phyloP scores from a whole-genome alignment of 2,113 vertebrate genomes.

The Alexandromys fortis region DNA sequence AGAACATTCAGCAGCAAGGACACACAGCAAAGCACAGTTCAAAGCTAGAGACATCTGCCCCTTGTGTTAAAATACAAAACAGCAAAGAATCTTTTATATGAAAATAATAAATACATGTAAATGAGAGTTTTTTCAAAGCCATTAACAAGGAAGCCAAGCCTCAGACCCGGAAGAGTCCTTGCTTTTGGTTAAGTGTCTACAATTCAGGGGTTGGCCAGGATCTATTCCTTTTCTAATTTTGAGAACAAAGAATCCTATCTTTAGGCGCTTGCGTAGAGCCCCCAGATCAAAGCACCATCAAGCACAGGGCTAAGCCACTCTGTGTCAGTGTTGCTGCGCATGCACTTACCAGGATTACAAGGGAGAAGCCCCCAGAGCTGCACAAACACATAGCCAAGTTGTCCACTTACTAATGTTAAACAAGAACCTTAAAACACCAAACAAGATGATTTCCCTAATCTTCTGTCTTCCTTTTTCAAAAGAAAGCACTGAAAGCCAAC shows the following conservation, averaged over 20 bases:
- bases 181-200: slow-evolving; percentile 3
- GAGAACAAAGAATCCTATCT: slow-evolving; percentile 62
- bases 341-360: not conserved
- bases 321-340: not conserved
- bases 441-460: slow-evolving; percentile 39
- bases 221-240: slow-evolving; percentile 32
- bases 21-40: slow-evolving; percentile 74
- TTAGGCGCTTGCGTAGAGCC: not conserved
- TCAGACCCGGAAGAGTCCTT: not conserved
- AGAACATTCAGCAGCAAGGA: slow-evolving; percentile 77
- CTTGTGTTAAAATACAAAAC: slow-evolving; percentile 71
- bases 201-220: not conserved
- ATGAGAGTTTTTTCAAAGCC: not conserved
- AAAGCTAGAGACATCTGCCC: slow-evolving; percentile 70
- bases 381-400: not conserved
- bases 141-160: slow-evolving; percentile 36
- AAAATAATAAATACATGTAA: slow-evolving; percentile 64
- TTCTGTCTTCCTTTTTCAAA: slow-evolving; percentile 4
- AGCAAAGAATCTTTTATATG: slow-evolving; percentile 48
- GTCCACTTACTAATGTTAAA: not conserved
- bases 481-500: not conserved
- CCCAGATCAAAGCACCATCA: not conserved
- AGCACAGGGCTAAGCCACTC: not conserved
- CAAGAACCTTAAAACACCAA: slow-evolving; percentile 28
- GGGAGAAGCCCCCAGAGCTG: not conserved